A percentile compares a stretch with the other conserved stretches of the same genome.
Conservation (phyloP, 2,888 invertebrate species). For the Villa cingulata region DNA sequence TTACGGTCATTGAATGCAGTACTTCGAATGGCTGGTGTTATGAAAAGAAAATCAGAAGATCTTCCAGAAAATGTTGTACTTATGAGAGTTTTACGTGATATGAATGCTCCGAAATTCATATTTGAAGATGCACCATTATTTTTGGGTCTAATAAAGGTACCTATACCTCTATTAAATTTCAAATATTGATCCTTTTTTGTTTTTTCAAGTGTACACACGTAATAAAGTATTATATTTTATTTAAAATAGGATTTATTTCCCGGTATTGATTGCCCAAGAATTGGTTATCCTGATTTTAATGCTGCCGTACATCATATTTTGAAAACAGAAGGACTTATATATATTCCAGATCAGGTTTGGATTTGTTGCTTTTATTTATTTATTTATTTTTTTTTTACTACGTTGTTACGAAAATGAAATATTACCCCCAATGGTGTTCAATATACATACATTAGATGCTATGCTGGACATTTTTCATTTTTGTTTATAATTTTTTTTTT, state of each 20-base stretch:
- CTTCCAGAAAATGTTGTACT: conserved; percentile 75
- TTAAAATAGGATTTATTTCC: conserved; percentile 65
- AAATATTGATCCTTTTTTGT: too few relatives aligned
- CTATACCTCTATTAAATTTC: neutral
- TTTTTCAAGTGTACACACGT: too few relatives aligned
- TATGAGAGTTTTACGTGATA: conserved; percentile 82
- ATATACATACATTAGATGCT: too few relatives aligned
- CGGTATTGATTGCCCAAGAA: conserved; percentile 75
- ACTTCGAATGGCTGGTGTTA: conserved; percentile 78
- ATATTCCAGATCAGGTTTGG: conserved; percentile 54
- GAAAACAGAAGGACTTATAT: conserved; percentile 49
- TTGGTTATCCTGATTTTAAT: conserved; percentile 77
- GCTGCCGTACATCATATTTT: conserved; percentile 59
- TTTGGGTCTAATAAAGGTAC: conserved; percentile 60
- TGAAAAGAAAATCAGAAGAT: conserved; percentile 64
- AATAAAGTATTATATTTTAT: neutral
- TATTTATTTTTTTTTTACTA: too few relatives aligned
- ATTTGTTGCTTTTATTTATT: too few relatives aligned
- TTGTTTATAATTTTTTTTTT: too few relatives aligned
- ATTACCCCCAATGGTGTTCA: too few relatives aligned
- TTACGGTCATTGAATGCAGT: conserved; percentile 82
- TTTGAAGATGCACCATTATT: conserved; percentile 85
- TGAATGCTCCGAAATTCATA: conserved; percentile 88
- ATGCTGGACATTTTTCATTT: too few relatives aligned
- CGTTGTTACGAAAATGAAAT: too few relatives aligned